A percentile compares a stretch with the other conserved stretches of the same genome.
Conservation (phyloP, 1,140 invertebrate genomes). For the Cotesia chilonis region DNA sequence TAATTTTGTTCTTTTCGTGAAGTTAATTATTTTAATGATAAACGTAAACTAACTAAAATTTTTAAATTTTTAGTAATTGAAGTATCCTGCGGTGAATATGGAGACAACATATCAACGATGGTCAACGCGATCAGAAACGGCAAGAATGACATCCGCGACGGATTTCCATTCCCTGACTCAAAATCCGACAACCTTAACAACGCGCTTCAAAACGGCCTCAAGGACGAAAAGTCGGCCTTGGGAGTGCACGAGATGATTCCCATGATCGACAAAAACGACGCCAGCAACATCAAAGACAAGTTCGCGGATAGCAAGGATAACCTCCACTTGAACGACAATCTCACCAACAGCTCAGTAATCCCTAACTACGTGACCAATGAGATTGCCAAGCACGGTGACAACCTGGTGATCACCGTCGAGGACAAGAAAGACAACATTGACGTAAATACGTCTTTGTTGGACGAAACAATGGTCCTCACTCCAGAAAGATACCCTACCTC, state of each 20-base stretch:
- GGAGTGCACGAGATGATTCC: slow-evolving; percentile 51
- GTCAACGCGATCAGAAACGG: slow-evolving; percentile 86
- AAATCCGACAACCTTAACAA: slow-evolving; percentile 73
- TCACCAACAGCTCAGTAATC: slow-evolving; percentile 59
- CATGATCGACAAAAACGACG: slow-evolving; percentile 65
- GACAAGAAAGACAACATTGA: slow-evolving; percentile 74
- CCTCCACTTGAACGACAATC: slow-evolving; percentile 48
- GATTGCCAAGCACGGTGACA: slow-evolving; percentile 70
- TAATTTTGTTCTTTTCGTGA: too few relatives aligned
- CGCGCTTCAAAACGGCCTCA: slow-evolving; percentile 54
- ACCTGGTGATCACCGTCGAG: slow-evolving; percentile 69
- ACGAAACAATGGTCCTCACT: slow-evolving; percentile 66
- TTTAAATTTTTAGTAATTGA: slow-evolving; percentile 80
- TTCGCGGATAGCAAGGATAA: slow-evolving; percentile 63
- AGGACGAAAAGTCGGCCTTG: slow-evolving; percentile 46
- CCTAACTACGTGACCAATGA: slow-evolving; percentile 73
- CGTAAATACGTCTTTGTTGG: slow-evolving; percentile 70
- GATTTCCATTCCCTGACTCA: slow-evolving; percentile 70
- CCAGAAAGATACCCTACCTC: slow-evolving; percentile 80
- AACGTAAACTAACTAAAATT: neutral
- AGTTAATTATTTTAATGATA: too few relatives aligned
- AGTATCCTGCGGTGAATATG: slow-evolving; percentile 94
- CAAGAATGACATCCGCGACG: slow-evolving; percentile 76
- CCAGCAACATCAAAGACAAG: slow-evolving; percentile 64
- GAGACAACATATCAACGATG: slow-evolving; percentile 85